Conservation (phyloP, 1,140 invertebrate genomes). For the Euwallacea fornicatus region DNA sequence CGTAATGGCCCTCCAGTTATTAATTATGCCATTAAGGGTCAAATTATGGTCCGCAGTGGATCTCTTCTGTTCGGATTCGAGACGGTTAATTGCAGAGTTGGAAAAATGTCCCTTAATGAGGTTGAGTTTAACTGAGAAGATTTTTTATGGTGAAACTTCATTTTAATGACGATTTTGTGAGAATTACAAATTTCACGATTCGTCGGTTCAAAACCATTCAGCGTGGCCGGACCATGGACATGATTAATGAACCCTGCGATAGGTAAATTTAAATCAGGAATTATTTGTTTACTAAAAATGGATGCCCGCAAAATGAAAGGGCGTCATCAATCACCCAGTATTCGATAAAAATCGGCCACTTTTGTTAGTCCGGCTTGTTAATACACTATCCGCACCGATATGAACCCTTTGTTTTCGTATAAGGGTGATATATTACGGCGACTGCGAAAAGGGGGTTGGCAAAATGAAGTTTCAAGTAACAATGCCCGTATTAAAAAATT, state of each 20-base stretch:
- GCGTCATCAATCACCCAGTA: constrained; percentile 10
- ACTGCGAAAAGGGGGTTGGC: neutral
- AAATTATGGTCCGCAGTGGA: constrained; percentile 19
- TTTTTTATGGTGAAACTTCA: neutral
- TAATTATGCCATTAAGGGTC: constrained; percentile 28
- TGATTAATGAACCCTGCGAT: constrained; percentile 13
- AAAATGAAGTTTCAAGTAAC: constrained; percentile 11
- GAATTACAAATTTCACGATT: neutral
- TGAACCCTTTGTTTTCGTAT: constrained; percentile 5
- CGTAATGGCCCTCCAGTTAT: constrained; percentile 22
- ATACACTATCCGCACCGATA: constrained; percentile 9
- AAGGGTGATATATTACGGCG: constrained; percentile 12
- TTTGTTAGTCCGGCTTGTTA: constrained; percentile 14
- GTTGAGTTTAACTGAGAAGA: neutral
- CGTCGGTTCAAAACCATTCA: neutral
- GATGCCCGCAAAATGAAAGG: constrained; percentile 15
- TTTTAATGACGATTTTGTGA: neutral
- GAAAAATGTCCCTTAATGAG: constrained; percentile 8
- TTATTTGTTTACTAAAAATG: constrained; percentile 23
- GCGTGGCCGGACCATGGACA: neutral
- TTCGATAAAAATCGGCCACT: constrained; percentile 22
- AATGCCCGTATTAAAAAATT: constrained; percentile 2
- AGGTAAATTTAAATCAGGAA: constrained; percentile 20
- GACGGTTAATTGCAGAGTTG: constrained; percentile 7
- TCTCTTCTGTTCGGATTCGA: constrained; percentile 6